Percentiles rank a stretch among this genome's conserved stretches.
Conservation (phyloP, 2,797 vertebrate genomes). For the Myoxocephalus aenaeus region DNA sequence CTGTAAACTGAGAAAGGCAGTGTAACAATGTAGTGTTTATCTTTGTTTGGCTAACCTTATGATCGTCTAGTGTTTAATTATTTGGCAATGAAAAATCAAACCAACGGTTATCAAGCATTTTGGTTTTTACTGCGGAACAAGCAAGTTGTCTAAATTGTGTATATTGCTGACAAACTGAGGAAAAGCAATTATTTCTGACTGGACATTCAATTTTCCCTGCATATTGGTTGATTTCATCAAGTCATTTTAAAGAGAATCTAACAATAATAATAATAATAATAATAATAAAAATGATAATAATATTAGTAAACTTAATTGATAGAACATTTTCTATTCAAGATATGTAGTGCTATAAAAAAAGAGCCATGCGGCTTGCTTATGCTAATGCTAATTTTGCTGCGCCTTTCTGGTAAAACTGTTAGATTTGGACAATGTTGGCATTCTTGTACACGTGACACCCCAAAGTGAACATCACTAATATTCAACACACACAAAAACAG, state of each 20-base stretch:
- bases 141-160: no score
- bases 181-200: not conserved
- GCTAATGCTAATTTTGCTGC: not conserved
- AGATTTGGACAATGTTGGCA: not conserved
- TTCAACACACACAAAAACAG: not conserved
- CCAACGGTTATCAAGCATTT: not conserved
- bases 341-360: not conserved
- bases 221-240: not conserved
- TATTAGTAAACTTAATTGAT: not conserved
- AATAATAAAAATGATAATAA: not conserved
- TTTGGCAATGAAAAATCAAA: not conserved
- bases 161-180: no score
- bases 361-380: not conserved
- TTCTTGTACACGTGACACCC: not conserved
- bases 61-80: not conserved
- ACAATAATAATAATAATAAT: not conserved
- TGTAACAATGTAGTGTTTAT: not conserved
- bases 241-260: not conserved
- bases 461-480: not conserved
- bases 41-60: not conserved
- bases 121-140: not conserved
- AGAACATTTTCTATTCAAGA: not conserved
- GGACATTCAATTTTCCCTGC: not conserved
- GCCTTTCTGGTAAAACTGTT: not conserved
- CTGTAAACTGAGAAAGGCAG: not conserved